Evolutionary conservation across 2,888 invertebrate species (phyloP).

Genomic region (Zhengitettix transpicula): DNA sequence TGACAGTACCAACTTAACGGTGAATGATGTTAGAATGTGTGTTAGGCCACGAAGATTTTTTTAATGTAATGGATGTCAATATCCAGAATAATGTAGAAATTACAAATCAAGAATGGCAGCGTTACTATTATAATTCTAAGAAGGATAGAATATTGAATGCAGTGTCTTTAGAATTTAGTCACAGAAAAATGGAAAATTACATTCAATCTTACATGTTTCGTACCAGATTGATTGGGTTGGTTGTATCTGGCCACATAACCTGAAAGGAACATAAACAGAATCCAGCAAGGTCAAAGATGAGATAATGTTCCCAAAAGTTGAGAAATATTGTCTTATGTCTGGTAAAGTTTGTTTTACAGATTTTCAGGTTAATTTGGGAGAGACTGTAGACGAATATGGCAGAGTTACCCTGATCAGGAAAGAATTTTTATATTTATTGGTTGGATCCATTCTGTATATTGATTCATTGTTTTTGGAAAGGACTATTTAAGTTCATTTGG

Average conservation of each 20-base stretch:
- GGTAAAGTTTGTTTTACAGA: conserved; percentile 96
- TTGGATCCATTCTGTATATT: conserved; percentile 96
- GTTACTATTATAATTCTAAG: conserved; percentile 77
- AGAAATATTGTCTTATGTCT: conserved; percentile 93
- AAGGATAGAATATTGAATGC: conserved; percentile 82
- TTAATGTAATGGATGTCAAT: conserved; percentile 97
- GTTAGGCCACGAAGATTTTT: conserved; percentile 77
- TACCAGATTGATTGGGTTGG: conserved; percentile 97
- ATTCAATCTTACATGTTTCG: conserved; percentile 85
- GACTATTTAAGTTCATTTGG: conserved; percentile 94
- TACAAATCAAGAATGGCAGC: conserved; percentile 92
- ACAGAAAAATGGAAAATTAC: conserved; percentile 86
- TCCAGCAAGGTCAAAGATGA: conserved; percentile 85
- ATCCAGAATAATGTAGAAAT: conserved; percentile 95
- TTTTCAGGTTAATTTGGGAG: conserved; percentile 96
- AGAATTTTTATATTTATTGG: conserved; percentile 97
- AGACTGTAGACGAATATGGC: conserved; percentile 86
- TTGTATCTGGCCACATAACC: conserved; percentile 86
- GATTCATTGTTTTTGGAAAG: conserved; percentile 97
- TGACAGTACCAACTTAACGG: conserved; percentile 75
- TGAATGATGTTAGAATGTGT: conserved; percentile 89
- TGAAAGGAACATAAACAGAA: conserved; percentile 87
- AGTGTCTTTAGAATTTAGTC: conserved; percentile 92
- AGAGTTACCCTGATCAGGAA: conserved; percentile 65
- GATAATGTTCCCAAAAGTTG: conserved; percentile 96